These are phyloP conservation scores for Syngnathus acus DNA, from an alignment of 2,797 vertebrate species.

Conservation along the genomic window DNA sequence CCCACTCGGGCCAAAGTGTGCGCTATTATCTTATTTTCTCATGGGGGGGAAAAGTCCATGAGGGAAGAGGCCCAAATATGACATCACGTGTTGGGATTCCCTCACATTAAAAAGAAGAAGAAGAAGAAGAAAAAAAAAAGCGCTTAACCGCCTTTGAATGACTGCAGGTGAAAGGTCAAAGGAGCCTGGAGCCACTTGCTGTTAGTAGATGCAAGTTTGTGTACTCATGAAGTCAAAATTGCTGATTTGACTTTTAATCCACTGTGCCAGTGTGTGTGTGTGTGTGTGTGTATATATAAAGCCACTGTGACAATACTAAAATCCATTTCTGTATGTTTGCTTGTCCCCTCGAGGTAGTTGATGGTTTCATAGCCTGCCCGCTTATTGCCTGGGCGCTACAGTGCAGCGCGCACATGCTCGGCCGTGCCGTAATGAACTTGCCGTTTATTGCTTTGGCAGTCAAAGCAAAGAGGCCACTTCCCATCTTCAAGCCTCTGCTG, in stretches of 20 bases:
- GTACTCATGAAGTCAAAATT: conserved; percentile 31
- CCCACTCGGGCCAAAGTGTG: conserved; percentile 27
- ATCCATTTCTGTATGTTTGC: conserved; percentile 26
- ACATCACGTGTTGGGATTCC: not conserved
- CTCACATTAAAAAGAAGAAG: not conserved
- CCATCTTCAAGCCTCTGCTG: conserved; percentile 22
- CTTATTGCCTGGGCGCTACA: conserved; percentile 45
- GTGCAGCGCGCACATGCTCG: conserved; percentile 48
- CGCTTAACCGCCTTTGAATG: not conserved
- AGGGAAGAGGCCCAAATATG: not conserved
- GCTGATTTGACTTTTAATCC: conserved; percentile 43
- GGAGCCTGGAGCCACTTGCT: conserved; percentile 21
- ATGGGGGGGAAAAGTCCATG: not conserved
- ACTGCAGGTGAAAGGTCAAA: conserved; percentile 2
- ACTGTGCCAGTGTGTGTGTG: not conserved
- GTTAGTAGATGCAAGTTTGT: conserved; percentile 11
- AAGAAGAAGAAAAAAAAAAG: not conserved
- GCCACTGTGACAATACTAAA: conserved; percentile 29
- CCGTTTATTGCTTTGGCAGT: conserved; percentile 57
- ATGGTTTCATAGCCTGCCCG: conserved; percentile 56
- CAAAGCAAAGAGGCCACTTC: conserved; percentile 49
- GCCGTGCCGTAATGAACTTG: conserved; percentile 57
- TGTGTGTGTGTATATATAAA: conserved; percentile 10
- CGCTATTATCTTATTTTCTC: not conserved
- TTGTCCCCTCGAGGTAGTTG: conserved; percentile 42